These are phyloP conservation scores for Anodontia alba DNA, from an alignment of 2,888 invertebrate genomes.

Conservation along the genomic window DNA sequence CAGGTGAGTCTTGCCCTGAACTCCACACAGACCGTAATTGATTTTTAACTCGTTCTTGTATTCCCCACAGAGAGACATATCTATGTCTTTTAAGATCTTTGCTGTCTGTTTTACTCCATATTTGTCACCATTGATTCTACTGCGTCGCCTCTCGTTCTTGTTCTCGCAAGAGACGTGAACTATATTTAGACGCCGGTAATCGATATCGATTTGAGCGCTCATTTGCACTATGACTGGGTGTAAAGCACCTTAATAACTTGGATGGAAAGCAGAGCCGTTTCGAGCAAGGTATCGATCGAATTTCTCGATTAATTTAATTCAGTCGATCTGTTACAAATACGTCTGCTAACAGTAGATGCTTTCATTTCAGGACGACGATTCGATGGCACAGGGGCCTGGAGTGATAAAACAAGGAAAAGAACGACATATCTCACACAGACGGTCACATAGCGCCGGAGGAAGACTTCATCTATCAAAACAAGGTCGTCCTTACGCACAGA, in stretches of 20 bases:
- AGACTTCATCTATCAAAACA: conserved; percentile 40
- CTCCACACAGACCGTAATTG: not conserved
- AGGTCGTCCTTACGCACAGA: conserved; percentile 5
- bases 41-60: not conserved
- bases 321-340: conserved; percentile 52
- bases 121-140: conserved; percentile 9
- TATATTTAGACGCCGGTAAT: conserved; percentile 50
- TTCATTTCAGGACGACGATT: conserved; percentile 74
- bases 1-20: too few relatives aligned
- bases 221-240: conserved; percentile 61
- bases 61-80: not conserved
- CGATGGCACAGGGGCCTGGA: conserved; percentile 78
- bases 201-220: conserved; percentile 57
- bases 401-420: conserved; percentile 68
- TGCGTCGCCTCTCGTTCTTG: not conserved
- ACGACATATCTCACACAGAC: conserved; percentile 57
- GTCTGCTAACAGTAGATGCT: conserved; percentile 33
- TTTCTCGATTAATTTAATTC: conserved; percentile 73
- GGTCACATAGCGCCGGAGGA: conserved; percentile 55
- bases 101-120: not conserved
- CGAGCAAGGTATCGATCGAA: conserved; percentile 64
- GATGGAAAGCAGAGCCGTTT: conserved; percentile 60
- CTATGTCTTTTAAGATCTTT: not conserved
- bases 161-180: conserved; percentile 21
- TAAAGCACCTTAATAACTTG: conserved; percentile 66